Evolutionary conservation across 2,797 vertebrate species (phyloP), one percentile per base, ranked within the genome.

Genomic region (Capromys pilorides): DNA sequence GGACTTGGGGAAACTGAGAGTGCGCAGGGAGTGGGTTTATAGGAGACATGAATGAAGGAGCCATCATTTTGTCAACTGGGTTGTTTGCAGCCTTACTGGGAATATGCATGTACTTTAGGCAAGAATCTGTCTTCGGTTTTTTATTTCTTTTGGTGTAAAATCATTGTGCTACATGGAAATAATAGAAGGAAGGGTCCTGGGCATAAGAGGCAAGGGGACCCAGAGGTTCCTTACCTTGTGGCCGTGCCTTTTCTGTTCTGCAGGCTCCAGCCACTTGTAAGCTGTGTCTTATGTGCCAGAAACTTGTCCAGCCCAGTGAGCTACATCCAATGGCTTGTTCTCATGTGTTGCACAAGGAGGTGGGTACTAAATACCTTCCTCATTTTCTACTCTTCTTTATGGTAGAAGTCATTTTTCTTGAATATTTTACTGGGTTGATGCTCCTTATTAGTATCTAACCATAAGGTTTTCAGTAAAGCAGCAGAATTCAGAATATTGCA

Each of bases 201-300:
- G 64, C 75, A n/a, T 69, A 64, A 82, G 85, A 92, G 41, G 79
- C 80, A 82, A 75, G 88, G 79, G 80, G 21, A 82, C 24, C 9
- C 31, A 16, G 86, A 66, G 62, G 6, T 62, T 85, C 86, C 57
- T 86, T 51, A 66, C 61, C 31, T 66, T 73, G 54, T 93, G 87
- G 92, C 59, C 4, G 0, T 82, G 62, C 19, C 4, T 82, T 57
- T 62, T 94, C 81, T 95, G 0, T 45, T 54, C 54, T 84, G 14
- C 88, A 98, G 98, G 95, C 85, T 93, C 98, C 98, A 0, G 96
- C 98, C 57, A 96, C 98, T 59, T 98, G 98, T n/a, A 99, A 99
- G 94, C 98, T 99, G 86, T 99, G 99, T 97, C 98, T 99, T 26
- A 99, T 99, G 98, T 99, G 99, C 97, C 99, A 99, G 98, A 99